Base-by-base conservation (phyloP, 2,113 vertebrate species). In the Callithrix jacchus region DNA sequence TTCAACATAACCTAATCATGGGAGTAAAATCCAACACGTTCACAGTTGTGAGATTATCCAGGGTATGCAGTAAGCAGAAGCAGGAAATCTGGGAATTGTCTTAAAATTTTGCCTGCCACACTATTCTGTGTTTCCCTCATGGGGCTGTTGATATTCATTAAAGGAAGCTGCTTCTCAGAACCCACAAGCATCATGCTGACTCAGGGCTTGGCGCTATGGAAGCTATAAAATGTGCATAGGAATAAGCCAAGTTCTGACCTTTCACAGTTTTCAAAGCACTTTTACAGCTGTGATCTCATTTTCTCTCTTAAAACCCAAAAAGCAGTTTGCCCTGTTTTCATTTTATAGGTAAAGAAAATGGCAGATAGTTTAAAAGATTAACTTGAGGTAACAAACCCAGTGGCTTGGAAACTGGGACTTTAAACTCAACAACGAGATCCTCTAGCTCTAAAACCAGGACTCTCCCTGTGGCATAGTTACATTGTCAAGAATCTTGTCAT, bases 161-260 rank as follows among this genome's bases (percentile, higher is more conserved):
- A 89, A 23, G 37, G 40, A 73, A 71, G 17, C 76, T 87, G 40
- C n/a, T 83, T 40, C 23, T 73, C 49, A 37, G 27, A 80, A 40
- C 58, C 82, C 30, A 9, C 8, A 70, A n/a, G 21, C 21, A 0
- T 52, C 27, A 0, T 6, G 35, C 58, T 66, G 6, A 6, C 66
- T 21, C 0, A 3, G 11, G 30, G 20, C 25, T 18, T 5, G 14
- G 32, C 40, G 79, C 47, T 3, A 0, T 25, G 77, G 35, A 79
- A 49, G 11, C 25, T 9, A 23, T 17, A 11, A 40, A 61, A 16
- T 2, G 5, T 8, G 14, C 3, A 0, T 1, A 21, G 3, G 0
- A 84, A 35, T 32, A 42, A 54, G 10, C 16, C 91, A 2, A 45
- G 54, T 21, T 80, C 70, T 83, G 68, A 25, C 42, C 9, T 35